These are phyloP conservation scores for Rhombomys opimus DNA, from an alignment of 2,113 vertebrate genomes.

Conservation along the genomic window DNA sequence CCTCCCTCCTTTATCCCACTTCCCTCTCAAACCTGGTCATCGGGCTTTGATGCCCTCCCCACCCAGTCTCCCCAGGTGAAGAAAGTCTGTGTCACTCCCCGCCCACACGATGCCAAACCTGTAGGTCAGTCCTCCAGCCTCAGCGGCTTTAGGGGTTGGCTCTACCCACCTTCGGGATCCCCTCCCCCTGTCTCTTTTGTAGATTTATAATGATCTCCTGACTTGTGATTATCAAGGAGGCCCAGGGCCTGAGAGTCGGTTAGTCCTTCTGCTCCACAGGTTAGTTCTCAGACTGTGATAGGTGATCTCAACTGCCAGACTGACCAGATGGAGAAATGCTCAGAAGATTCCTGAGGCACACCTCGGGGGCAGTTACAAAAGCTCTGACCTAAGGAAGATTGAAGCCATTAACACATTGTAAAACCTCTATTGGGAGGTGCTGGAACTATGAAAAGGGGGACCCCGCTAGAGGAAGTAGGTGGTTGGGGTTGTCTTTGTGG, in stretches of 20 bases:
- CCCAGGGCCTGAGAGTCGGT: background rate
- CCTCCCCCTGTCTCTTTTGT: background rate
- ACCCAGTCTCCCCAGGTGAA: background rate
- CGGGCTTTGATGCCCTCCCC: accelerated
- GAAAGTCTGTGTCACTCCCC: background rate
- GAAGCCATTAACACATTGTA: background rate
- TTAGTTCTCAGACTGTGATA: background rate
- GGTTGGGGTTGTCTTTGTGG: background rate
- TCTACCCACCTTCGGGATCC: background rate
- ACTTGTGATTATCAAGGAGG: background rate
- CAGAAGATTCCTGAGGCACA: background rate
- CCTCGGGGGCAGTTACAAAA: background rate
- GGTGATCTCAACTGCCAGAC: background rate
- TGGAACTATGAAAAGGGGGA: background rate
- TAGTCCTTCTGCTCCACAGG: background rate
- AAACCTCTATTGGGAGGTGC: background rate
- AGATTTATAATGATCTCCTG: background rate
- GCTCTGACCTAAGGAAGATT: background rate
- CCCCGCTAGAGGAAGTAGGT: background rate
- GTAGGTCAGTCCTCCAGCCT: background rate
- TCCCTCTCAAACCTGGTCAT: background rate
- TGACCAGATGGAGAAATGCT: background rate
- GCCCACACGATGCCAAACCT: background rate
- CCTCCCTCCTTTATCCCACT: accelerated
- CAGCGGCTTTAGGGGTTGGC: background rate